A percentile compares a stretch with the other conserved stretches of the same genome.
Conservation (phyloP, 2,113 vertebrate genomes). For the Petrocephalus microphthalmus region DNA sequence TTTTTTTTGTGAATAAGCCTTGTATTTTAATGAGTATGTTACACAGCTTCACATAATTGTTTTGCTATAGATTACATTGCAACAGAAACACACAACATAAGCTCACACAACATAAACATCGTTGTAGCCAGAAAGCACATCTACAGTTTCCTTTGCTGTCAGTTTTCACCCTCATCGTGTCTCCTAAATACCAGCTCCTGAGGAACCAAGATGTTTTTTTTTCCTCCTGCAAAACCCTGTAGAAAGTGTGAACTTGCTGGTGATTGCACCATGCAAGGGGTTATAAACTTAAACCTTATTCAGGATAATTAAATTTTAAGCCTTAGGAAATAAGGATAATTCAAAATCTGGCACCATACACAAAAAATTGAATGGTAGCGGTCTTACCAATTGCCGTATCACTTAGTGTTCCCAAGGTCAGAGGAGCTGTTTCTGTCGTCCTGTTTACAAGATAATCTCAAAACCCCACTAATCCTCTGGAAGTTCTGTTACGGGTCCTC, state of each 20-base stretch:
- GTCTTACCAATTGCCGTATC: not conserved
- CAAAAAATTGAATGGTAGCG: not conserved
- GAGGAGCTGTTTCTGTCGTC: slow-evolving; percentile 12
- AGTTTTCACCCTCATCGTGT: not conserved
- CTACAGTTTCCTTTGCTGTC: not conserved
- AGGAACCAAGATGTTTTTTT: not conserved
- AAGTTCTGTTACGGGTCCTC: slow-evolving; percentile 18
- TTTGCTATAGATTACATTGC: not conserved
- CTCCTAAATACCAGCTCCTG: not conserved
- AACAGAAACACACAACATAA: not conserved
- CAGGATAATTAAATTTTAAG: not conserved
- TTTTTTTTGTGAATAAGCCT: too few relatives aligned
- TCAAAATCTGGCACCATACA: not conserved
- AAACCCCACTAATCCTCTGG: slow-evolving; percentile 23
- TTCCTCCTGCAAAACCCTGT: not conserved
- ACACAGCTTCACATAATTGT: not conserved
- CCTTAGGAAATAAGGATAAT: not conserved
- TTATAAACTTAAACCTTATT: slow-evolving; percentile 13
- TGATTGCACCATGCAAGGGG: not conserved
- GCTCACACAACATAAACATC: not conserved
- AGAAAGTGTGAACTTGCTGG: not conserved
- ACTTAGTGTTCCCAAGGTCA: slow-evolving; percentile 6
- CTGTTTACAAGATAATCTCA: slow-evolving; percentile 25
- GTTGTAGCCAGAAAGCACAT: not conserved
- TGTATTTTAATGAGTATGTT: not conserved